Conservation (phyloP, 37 sponge, comb jelly and placozoan genomes). For the Oopsacas minuta region DNA sequence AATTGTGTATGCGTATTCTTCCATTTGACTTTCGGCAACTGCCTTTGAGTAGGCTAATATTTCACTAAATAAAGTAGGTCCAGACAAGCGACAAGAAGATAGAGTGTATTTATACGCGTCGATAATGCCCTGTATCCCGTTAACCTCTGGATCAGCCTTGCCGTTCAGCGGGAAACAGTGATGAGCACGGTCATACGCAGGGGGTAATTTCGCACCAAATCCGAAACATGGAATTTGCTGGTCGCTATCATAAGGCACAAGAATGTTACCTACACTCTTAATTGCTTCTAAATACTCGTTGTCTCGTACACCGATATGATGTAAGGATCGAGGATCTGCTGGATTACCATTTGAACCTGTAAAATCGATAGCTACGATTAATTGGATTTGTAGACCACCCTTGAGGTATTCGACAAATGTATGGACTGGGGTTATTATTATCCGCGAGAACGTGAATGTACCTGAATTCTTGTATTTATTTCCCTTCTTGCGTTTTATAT, state of each 20-base stretch:
- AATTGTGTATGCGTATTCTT: conserved; percentile 49
- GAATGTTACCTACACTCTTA: conserved; percentile 60
- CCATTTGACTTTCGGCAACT: conserved; percentile 21
- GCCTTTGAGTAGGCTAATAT: conserved; percentile 48
- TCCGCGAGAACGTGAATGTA: not conserved
- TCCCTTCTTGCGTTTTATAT: conserved; percentile 52
- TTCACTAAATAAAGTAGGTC: conserved; percentile 67
- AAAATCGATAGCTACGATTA: conserved; percentile 64
- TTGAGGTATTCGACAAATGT: conserved; percentile 56
- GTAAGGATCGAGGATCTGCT: conserved; percentile 36
- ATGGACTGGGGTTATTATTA: conserved; percentile 43
- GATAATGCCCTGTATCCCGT: conserved; percentile 68
- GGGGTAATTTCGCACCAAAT: conserved; percentile 67
- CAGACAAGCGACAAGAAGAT: conserved; percentile 43
- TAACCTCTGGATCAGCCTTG: conserved; percentile 47
- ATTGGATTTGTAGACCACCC: conserved; percentile 65
- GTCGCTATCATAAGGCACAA: conserved; percentile 73
- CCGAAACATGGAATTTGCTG: conserved; percentile 70
- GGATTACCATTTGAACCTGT: conserved; percentile 79
- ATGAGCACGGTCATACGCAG: conserved; percentile 40
- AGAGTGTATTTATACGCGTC: conserved; percentile 59
- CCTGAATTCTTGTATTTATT: conserved; percentile 61
- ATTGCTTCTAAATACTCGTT: conserved; percentile 67
- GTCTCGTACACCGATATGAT: conserved; percentile 53
- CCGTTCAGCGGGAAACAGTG: conserved; percentile 79